Evolutionary conservation across 2,113 vertebrate genomes (phyloP), one percentile per base, ranked within the genome.

Genomic region (Chaetops frenatus): DNA sequence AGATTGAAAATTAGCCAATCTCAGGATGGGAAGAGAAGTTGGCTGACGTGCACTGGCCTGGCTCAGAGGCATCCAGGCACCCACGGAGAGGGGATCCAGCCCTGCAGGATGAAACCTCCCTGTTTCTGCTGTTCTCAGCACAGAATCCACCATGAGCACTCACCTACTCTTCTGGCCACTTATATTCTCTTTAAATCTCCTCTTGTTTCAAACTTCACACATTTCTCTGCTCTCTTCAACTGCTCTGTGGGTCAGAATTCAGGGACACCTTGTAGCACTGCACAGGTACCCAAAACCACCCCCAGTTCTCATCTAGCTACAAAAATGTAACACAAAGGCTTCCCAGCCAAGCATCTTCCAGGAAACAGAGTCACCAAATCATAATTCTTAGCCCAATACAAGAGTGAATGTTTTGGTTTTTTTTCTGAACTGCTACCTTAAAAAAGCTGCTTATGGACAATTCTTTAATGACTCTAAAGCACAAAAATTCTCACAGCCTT

Each of bases 31-130:
- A 61, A 56, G 53, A 54, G 45, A 48, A 36, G 14, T 25, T 2
- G 2, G 42, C 11, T 29, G 33, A 15, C 2, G 15, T 1, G 17
- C 33, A 8, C n/a, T 10, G 1, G 42, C 50, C n/a, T 11, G 1
- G 42, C 50, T 44, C 5, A 3, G 69, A 20, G 3, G 11, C 47
- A 54, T 11, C 71, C 66, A 14, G 35, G 44, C 38, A 51, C 24
- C 19, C 67, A 14, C 2, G 1, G 17, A 27, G 20, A 36, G 38
- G 31, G 23, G 61, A 74, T 38, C 40, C 31, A 9, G 8, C 7
- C 38, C 29, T 5, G 6, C 4, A 1, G 27, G 27, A 19, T 4
- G 3, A 42, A 36, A 38, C 33, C 28, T 67, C 53, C 22, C 31
- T 5, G 2, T 14, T 54, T 4, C 44, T 47, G 64, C 56, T 51